Conservation (phyloP, 1,140 invertebrate genomes). For the Pseudomyrmex sp. region DNA sequence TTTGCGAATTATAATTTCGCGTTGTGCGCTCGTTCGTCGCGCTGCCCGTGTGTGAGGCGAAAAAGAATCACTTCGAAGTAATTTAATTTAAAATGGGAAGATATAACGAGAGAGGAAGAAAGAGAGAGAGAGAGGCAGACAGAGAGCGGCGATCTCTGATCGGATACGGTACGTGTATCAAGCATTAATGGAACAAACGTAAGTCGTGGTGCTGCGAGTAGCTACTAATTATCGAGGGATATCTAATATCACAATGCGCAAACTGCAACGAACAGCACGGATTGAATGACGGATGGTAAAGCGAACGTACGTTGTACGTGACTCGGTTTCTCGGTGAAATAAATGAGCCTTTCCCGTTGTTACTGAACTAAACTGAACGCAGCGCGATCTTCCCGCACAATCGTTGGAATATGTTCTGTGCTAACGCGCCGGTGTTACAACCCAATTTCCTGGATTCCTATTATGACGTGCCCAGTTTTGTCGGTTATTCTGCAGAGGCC, state of each 20-base stretch:
- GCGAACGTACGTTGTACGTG: slow-evolving; percentile 47
- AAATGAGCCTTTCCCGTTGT: slow-evolving; percentile 41
- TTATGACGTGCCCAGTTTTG: slow-evolving; percentile 53
- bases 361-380: slow-evolving; percentile 43
- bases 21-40: background rate
- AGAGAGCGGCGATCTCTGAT: too few species aligned
- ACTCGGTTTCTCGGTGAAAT: slow-evolving; percentile 52
- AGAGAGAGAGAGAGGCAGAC: too few species aligned
- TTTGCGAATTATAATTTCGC: slow-evolving; percentile 18
- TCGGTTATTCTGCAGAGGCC: slow-evolving; percentile 7
- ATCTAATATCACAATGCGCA: slow-evolving; percentile 57
- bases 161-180: background rate
- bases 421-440: slow-evolving; percentile 40
- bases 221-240: slow-evolving; percentile 53
- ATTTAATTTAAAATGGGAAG: slow-evolving; percentile 15
- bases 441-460: slow-evolving; percentile 57
- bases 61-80: slow-evolving; percentile 5
- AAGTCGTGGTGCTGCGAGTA: slow-evolving; percentile 23
- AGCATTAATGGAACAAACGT: slow-evolving; percentile 37
- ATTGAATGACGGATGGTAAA: slow-evolving; percentile 61
- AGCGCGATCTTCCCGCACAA: slow-evolving; percentile 7
- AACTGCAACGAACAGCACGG: slow-evolving; percentile 55
- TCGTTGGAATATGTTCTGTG: slow-evolving; percentile 45
- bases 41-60: background rate
- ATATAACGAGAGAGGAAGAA: too few species aligned